These are phyloP conservation scores for Drosophila nr. perissopoda DNA, from an alignment of 2,888 invertebrate species.

Conservation along the genomic window DNA sequence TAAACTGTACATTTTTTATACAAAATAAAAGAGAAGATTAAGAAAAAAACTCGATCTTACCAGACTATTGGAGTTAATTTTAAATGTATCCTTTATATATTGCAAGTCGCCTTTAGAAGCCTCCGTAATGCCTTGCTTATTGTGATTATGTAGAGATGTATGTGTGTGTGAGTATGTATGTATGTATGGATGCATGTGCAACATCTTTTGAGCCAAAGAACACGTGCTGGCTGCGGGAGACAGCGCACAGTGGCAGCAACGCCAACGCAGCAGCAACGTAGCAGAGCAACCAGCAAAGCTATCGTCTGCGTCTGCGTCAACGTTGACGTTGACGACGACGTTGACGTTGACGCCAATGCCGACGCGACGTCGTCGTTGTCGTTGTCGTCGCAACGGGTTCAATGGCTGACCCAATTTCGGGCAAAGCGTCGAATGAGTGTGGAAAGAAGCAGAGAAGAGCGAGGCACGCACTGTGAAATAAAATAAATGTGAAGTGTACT, in stretches of 20 bases:
- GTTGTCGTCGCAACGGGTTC: slow-evolving; percentile 82
- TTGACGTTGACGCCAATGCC: slow-evolving; percentile 36
- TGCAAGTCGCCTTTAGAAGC: not conserved
- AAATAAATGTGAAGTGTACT: slow-evolving; percentile 38
- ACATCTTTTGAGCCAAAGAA: slow-evolving; percentile 50
- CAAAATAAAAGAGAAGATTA: not conserved
- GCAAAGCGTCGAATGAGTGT: slow-evolving; percentile 55
- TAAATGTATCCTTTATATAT: not conserved
- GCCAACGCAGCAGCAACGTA: slow-evolving; percentile 9
- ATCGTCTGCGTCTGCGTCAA: slow-evolving; percentile 18
- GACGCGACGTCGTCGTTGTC: slow-evolving; percentile 19
- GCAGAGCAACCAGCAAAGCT: slow-evolving; percentile 9
- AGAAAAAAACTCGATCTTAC: not conserved
- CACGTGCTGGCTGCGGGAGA: slow-evolving; percentile 47
- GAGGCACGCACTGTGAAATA: slow-evolving; percentile 52
- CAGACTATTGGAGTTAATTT: not conserved
- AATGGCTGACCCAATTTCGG: slow-evolving; percentile 85
- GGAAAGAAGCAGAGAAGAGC: slow-evolving; percentile 60
- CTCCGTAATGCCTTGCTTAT: not conserved
- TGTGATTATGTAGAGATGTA: not conserved
- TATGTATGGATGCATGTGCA: slow-evolving; percentile 1
- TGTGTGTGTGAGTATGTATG: not conserved
- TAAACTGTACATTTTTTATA: not conserved
- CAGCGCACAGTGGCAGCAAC: slow-evolving; percentile 13
- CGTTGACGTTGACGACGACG: slow-evolving; percentile 8